Conservation (phyloP, 2,797 vertebrate species). For the Sebastes hopkinsi region DNA sequence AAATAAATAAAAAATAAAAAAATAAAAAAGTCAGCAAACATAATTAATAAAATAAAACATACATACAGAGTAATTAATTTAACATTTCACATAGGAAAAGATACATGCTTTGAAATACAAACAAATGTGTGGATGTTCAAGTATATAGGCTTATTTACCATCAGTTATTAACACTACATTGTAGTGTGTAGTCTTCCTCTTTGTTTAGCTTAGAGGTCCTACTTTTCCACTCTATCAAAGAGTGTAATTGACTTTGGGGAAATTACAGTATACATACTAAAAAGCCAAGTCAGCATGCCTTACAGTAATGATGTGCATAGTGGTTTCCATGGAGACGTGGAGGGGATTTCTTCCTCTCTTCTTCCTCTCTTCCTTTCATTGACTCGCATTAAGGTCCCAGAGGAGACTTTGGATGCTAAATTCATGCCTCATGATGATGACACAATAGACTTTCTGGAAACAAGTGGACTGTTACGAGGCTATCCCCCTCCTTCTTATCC, state of each 20-base stretch:
- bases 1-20: too few species aligned
- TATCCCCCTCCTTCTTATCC: conserved; percentile 17
- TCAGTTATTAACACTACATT: too few species aligned
- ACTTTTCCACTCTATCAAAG: neutral
- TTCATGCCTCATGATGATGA: conserved; percentile 66
- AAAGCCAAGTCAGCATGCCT: conserved; percentile 28
- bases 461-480: conserved; percentile 33
- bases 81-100: too few species aligned
- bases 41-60: too few species aligned
- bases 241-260: neutral
- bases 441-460: conserved; percentile 76
- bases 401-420: conserved; percentile 35
- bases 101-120: too few species aligned
- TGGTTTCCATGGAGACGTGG: conserved; percentile 27
- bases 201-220: neutral
- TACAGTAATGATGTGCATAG: conserved; percentile 16
- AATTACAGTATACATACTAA: neutral
- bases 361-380: conserved; percentile 20
- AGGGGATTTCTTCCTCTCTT: conserved; percentile 16
- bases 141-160: too few species aligned
- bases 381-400: conserved; percentile 23
- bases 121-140: too few species aligned
- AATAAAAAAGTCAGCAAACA: too few species aligned
- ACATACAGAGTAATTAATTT: too few species aligned
- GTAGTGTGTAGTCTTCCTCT: neutral